Evolutionary conservation across 1,140 invertebrate species (phyloP), one percentile per base, ranked within the genome.

Genomic region (Dendroctonus valens): DNA sequence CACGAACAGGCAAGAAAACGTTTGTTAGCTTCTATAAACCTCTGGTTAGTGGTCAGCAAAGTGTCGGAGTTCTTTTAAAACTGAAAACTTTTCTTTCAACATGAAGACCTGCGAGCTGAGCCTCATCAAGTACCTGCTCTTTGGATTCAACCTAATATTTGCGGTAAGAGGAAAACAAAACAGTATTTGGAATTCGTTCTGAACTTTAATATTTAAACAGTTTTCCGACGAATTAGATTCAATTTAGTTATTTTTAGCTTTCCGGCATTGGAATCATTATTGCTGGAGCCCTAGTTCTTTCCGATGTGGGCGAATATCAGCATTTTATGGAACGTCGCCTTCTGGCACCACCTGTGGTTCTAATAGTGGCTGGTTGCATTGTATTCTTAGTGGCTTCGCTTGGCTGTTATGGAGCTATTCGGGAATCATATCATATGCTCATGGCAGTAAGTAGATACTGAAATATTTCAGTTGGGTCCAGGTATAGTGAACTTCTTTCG

Each of bases 351-450:
- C 82, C 86, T 0, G 81, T 88, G 38, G 81, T 90, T 7, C 76
- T 91, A 2, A 89, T 91, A 50, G 80, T 88, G 12, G 83, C 86
- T 39, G 89, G 89, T 2, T 70, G 80, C 7, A 81, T 90, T 26
- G 83, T 89, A 51, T 89, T 90, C 68, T 68, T 89, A 8, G 83
- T 89, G 44, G 87, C 88, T 5, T 89, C 88, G 61, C 77, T 90
- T 54, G 89, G 89, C 60, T 91, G 89, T 72, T 91, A 87, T 71
- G 89, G 89, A n/a, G 89, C 89, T n/a, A 84, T 89, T 42, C 84
- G 85, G 68, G 88, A 90, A 72, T 87, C 84, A 62, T 83, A 85
- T 57, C 84, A 83, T 44, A 82, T 90, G 76, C 76, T 90, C 0
- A 82, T 89, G 49, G 86, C 83, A n/a, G 87, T 89, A 79, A 81